Evolutionary conservation across 2,888 invertebrate species (phyloP).

Genomic region (Aquatica leii): DNA sequence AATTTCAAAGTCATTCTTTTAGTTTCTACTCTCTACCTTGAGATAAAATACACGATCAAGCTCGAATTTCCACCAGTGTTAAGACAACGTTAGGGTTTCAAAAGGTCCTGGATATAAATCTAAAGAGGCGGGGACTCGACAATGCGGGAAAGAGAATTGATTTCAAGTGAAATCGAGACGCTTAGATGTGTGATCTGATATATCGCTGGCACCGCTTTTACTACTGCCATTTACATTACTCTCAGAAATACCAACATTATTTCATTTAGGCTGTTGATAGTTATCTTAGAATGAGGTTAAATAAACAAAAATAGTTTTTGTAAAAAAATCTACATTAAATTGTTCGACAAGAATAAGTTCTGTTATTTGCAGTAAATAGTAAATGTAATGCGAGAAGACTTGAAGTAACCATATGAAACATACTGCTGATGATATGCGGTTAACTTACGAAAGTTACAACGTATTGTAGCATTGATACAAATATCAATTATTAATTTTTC

Average conservation of each 20-base stretch:
- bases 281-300: no score
- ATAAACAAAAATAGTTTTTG: no score
- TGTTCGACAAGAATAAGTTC: no score
- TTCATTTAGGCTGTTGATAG: conserved; percentile 31
- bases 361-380: no score
- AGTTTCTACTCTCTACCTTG: conserved; percentile 11
- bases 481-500: no score
- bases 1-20: background rate
- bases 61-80: conserved; percentile 52
- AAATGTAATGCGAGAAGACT: no score
- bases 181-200: conserved; percentile 55
- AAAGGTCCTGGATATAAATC: conserved; percentile 54
- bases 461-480: no score
- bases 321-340: no score
- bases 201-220: conserved; percentile 46
- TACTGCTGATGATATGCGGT: no score
- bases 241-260: conserved; percentile 37
- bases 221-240: conserved; percentile 39
- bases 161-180: conserved; percentile 55
- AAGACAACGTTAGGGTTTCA: conserved; percentile 55
- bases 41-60: conserved; percentile 38
- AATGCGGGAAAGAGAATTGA: conserved; percentile 54
- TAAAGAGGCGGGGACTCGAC: conserved; percentile 50
- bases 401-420: no score
- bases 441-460: no score